Evolutionary conservation across 2,797 vertebrate species (phyloP).

Genomic region (Coregonus ussuriensis): DNA sequence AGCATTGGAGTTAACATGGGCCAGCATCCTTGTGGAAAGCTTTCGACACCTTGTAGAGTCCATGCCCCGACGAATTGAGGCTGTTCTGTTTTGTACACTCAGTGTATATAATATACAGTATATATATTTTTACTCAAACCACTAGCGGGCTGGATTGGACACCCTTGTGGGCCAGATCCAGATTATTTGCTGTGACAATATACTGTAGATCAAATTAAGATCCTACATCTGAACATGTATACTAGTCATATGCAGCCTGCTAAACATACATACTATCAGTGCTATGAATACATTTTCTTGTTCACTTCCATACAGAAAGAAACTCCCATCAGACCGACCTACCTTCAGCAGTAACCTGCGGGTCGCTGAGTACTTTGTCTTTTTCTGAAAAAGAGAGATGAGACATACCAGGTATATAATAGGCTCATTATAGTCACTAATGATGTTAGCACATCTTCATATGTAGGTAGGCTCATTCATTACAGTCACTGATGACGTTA

Average conservation of each 20-base stretch:
- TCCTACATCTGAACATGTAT: neutral
- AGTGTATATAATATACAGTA: too few relatives aligned
- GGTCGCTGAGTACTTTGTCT: constrained; percentile 57
- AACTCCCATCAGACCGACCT: constrained; percentile 51
- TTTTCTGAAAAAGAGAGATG: constrained; percentile 42
- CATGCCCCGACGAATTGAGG: too few relatives aligned
- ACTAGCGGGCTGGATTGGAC: too few relatives aligned
- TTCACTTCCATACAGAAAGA: neutral
- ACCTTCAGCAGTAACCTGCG: constrained; percentile 62
- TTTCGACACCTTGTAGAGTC: too few relatives aligned
- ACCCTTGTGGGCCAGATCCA: too few relatives aligned
- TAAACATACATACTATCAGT: neutral
- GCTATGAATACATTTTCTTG: neutral
- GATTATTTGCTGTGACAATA: too few relatives aligned
- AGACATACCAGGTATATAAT: neutral
- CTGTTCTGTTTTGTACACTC: too few relatives aligned
- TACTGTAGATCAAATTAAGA: too few relatives aligned
- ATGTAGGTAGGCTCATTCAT: constrained; percentile 23
- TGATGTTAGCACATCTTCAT: constrained; percentile 11
- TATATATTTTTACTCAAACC: too few relatives aligned
- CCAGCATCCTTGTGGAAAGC: too few relatives aligned
- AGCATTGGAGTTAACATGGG: too few relatives aligned
- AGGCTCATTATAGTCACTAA: neutral
- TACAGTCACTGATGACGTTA: constrained; percentile 29
- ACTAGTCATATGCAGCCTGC: neutral